These are phyloP conservation scores for Hirundo rustica DNA, from an alignment of 2,797 vertebrate genomes.

Conservation along the genomic window DNA sequence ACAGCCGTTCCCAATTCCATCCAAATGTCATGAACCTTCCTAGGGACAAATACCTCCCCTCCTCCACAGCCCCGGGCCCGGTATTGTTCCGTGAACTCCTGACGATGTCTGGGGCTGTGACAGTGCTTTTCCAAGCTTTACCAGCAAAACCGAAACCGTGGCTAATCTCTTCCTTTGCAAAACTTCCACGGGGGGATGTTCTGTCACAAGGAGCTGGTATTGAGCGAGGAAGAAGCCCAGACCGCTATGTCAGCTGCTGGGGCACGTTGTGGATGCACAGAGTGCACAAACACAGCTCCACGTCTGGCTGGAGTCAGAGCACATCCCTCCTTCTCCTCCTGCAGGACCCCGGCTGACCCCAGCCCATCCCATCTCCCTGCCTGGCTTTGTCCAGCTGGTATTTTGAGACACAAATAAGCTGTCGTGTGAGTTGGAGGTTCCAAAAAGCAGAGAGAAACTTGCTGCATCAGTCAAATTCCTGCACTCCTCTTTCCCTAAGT, in stretches of 20 bases:
- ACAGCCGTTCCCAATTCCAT: not conserved
- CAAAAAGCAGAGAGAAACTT: constrained; percentile 33
- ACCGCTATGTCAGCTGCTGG: not conserved
- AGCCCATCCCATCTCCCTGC: not conserved
- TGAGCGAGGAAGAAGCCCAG: not conserved
- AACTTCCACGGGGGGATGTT: not conserved
- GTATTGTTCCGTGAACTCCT: not conserved
- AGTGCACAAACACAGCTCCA: not conserved
- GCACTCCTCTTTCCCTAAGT: not conserved
- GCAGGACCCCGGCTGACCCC: constrained; percentile 24
- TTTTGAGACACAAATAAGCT: not conserved
- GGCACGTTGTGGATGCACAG: not conserved
- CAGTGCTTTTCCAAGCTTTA: not conserved
- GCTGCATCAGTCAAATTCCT: constrained; percentile 47
- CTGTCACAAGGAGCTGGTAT: not conserved
- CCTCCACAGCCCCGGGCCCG: not conserved
- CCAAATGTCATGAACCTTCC: not conserved
- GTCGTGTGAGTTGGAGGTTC: not conserved
- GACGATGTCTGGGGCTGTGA: not conserved
- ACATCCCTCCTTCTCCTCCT: not conserved
- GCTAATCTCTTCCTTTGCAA: not conserved
- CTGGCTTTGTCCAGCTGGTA: not conserved
- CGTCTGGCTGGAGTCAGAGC: not conserved
- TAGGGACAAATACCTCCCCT: not conserved
- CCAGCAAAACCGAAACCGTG: not conserved